phyloP scores from a whole-genome alignment of 2,888 invertebrate species.

The Marasmarcha lunaedactyla region DNA sequence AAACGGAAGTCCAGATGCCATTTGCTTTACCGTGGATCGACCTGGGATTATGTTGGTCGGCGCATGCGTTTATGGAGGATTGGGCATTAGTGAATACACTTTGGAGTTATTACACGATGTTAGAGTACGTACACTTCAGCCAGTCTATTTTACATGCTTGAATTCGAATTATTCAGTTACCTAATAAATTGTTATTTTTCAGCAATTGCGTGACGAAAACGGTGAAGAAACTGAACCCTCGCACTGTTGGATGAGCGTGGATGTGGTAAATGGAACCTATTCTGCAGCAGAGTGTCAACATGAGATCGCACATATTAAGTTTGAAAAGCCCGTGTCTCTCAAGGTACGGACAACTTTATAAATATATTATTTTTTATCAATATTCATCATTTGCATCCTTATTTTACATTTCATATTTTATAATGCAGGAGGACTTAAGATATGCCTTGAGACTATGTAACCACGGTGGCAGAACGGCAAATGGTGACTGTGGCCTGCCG shows the following conservation, averaged over 20 bases:
- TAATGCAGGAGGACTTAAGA: slow-evolving; percentile 80
- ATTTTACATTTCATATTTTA: too few species aligned
- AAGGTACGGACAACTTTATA: too few species aligned
- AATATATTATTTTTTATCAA: too few species aligned
- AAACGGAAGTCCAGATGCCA: slow-evolving; percentile 96
- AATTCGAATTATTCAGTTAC: too few species aligned
- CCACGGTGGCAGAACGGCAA: slow-evolving; percentile 92
- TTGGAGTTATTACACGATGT: slow-evolving; percentile 85
- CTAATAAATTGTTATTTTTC: too few species aligned
- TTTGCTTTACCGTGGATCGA: slow-evolving; percentile 93
- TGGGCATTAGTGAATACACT: slow-evolving; percentile 91
- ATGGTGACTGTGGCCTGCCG: slow-evolving; percentile 92
- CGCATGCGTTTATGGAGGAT: slow-evolving; percentile 90
- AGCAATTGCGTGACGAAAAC: slow-evolving; percentile 37
- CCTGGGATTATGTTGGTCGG: slow-evolving; percentile 91
- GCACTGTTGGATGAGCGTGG: slow-evolving; percentile 90
- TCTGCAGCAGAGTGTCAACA: slow-evolving; percentile 87
- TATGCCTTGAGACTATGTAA: slow-evolving; percentile 91
- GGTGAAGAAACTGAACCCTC: slow-evolving; percentile 60
- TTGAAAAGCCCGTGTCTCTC: slow-evolving; percentile 87
- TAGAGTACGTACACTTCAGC: slow-evolving; percentile 25
- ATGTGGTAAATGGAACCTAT: slow-evolving; percentile 85
- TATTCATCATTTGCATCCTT: too few species aligned
- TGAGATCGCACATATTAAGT: slow-evolving; percentile 91
- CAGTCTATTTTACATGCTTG: too few species aligned